Percentiles rank a stretch among this genome's conserved stretches.
Conservation (phyloP, 2,113 vertebrate genomes). For the Plestiodon gilberti region DNA sequence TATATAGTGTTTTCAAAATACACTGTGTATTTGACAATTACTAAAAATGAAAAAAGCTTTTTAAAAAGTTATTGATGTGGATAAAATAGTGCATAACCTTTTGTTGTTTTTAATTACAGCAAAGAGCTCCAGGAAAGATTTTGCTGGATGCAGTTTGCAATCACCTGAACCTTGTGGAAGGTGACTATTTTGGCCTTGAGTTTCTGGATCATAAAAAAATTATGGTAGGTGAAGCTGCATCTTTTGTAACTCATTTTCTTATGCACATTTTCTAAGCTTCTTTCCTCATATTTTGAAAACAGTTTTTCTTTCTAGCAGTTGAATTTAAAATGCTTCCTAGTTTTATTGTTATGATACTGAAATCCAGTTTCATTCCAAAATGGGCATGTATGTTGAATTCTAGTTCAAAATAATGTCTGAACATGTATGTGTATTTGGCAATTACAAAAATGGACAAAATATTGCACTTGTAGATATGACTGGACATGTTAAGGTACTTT, state of each 20-base stretch:
- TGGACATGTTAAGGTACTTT: neutral
- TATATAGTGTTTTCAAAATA: neutral
- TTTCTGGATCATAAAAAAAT: constrained; percentile 94
- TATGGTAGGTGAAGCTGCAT: constrained; percentile 80
- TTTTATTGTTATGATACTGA: neutral
- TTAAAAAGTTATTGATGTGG: constrained; percentile 15
- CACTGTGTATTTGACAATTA: too few species aligned
- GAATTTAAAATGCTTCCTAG: neutral
- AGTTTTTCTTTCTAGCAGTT: neutral
- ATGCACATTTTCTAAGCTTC: neutral
- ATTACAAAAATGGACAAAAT: neutral
- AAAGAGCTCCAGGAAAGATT: constrained; percentile 92
- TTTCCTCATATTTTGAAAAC: constrained; percentile 12
- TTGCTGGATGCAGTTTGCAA: constrained; percentile 92
- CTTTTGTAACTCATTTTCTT: constrained; percentile 16
- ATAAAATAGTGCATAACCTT: constrained; percentile 19
- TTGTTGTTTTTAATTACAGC: constrained; percentile 78
- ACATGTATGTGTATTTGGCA: neutral
- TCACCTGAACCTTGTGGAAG: constrained; percentile 96
- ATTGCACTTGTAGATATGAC: neutral
- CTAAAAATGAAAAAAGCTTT: too few species aligned
- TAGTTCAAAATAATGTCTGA: neutral
- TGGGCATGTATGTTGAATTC: neutral
- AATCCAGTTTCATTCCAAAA: neutral
- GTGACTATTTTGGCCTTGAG: constrained; percentile 97